Base-by-base conservation (phyloP, 2,888 invertebrate species). In the Leptopilina syphax region DNA sequence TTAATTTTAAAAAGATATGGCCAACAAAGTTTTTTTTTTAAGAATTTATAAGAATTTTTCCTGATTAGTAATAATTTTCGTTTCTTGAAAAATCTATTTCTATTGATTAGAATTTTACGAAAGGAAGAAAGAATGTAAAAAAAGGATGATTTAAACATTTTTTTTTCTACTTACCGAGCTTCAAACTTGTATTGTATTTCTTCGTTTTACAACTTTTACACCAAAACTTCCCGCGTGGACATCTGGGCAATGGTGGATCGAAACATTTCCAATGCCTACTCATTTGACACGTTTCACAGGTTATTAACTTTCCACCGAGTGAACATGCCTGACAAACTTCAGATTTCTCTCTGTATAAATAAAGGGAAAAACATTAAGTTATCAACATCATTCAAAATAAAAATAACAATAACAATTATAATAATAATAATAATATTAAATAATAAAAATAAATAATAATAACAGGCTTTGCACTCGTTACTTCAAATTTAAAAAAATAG, bases 211-310 rank as follows among this genome's bases (percentile, higher is more conserved):
- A 96, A 63, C 92, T 90, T 12, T 91, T 91, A 88, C 96, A 96
- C 4, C 92, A 91, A 94, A 95, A 96, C 77, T 93, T 93, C 4
- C 94, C 94, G 63, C 95, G 93, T 0, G 95, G 95, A 18, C 93
- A 91, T 83, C 95, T 93, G 84, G 94, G 92, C 54, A 96, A 89
- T 0, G 94, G 94, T 10, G 94, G 94, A 66, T 94, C 94, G 66
- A 94, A 92, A 91, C 97, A 98, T 91, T 96, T 96, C 76, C 95
- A 92, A 92, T 98, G 97, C 92, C 94, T 96, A 83, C 94, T 92
- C 77, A 92, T 92, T 3, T 92, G 90, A 92, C 96, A 96, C 24
- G 92, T 91, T 77, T 93, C 93, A 88, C 96, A 96, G 41, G 92
- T 93, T 10, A 95, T 93, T 73, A 96, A 92, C 78, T 94, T 93